Base-by-base conservation (phyloP, 1,140 invertebrate species). In the Penaeus vannamei region DNA sequence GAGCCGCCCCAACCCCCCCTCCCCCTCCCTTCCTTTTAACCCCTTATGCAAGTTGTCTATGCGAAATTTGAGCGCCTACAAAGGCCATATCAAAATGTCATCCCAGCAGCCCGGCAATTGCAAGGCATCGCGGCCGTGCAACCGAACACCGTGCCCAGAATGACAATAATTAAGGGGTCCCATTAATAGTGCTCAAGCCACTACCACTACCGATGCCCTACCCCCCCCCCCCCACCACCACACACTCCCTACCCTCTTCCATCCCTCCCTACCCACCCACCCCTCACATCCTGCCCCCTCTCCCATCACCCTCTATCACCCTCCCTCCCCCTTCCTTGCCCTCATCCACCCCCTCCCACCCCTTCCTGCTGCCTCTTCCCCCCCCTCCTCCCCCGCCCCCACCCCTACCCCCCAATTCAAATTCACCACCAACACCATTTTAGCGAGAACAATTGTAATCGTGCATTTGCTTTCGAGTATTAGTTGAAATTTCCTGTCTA, bases 51-150 rank as follows among this genome's bases (percentile, higher is more conserved):
- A 42, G 61, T n/a, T 66, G 29, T 84, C 60, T 84, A 84, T 84
- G 82, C 82, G 82, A 84, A 84, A 84, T 84, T 84, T 84, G 82
- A 84, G 82, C 42, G 64, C 61, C 61, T 84, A 84, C 82, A 84
- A 84, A 84, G 82, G 82, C 61, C 82, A 84, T 84, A 84, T 84
- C 82, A 84, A 84, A 84, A 84, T 84, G 82, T 84, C 82, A 66
- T 66, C 53, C 53, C 53, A 53, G 53, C 53, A 53, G 60, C 59
- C 61, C 22, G 82, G 59, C 60, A 84, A 62, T 84, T 59, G 59
- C 60, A 84, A 62, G 61, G 59, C 42, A 42, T 36, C 22, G 26
- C 23, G 60, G 59, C 29, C 42, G 26, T 66, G 82, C 82, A 84
- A 84, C 82, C 82, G 59, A 84, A 84, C 82, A 84, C 82, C 82